Conservation (phyloP, 1,140 invertebrate genomes). For the Medauroidea extradentata region DNA sequence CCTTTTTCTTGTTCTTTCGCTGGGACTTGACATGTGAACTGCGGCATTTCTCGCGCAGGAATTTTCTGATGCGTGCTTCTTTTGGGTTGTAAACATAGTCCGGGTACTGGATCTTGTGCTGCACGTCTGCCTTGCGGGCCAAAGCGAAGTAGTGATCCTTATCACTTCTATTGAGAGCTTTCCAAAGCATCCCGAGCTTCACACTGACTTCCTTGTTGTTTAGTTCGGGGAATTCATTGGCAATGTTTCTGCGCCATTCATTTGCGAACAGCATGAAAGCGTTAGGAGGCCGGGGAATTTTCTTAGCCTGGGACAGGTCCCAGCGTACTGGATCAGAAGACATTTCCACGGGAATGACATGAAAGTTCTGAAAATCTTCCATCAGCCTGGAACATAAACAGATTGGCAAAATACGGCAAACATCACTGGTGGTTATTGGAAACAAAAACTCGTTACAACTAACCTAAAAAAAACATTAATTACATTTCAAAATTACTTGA, state of each 20-base stretch:
- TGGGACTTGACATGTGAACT: too few species aligned
- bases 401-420: too few species aligned
- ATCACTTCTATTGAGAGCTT: constrained; percentile 45
- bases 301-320: constrained; percentile 17
- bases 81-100: constrained; percentile 64
- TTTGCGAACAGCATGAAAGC: constrained; percentile 65
- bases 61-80: constrained; percentile 56
- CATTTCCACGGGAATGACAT: too few species aligned
- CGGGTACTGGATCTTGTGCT: constrained; percentile 51
- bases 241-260: constrained; percentile 53
- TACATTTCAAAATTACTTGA: too few species aligned
- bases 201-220: constrained; percentile 62
- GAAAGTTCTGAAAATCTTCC: too few species aligned
- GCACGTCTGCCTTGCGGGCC: constrained; percentile 52
- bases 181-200: constrained; percentile 52
- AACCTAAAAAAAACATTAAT: too few species aligned
- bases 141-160: constrained; percentile 55
- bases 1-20: too few species aligned
- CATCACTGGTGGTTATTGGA: too few species aligned
- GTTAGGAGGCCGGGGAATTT: constrained; percentile 58
- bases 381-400: too few species aligned
- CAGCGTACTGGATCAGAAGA: not conserved
- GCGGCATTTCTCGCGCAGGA: constrained; percentile 51
- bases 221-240: constrained; percentile 50
- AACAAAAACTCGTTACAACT: too few species aligned